Conservation (phyloP, 2,888 invertebrate genomes). For the Microctonus brassicae region DNA sequence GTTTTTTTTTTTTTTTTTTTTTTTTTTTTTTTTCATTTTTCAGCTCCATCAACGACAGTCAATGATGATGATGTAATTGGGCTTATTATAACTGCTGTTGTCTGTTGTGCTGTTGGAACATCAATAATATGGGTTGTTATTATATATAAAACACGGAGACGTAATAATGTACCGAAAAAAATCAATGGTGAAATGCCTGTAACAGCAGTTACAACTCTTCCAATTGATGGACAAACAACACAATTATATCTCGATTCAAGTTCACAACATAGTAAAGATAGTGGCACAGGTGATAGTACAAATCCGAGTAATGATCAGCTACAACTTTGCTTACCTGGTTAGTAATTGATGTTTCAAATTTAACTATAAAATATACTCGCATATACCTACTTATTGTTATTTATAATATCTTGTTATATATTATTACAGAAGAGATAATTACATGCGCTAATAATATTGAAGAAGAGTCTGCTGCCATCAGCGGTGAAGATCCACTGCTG, state of each 20-base stretch:
- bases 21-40: conserved; percentile 32
- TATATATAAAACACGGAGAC: conserved; percentile 86
- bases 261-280: conserved; percentile 85
- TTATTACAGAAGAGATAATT: conserved; percentile 56
- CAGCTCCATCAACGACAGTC: conserved; percentile 72
- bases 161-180: conserved; percentile 72
- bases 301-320: conserved; percentile 80
- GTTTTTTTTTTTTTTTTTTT: conserved; percentile 5
- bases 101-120: conserved; percentile 92
- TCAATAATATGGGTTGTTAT: conserved; percentile 93
- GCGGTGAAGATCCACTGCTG: conserved; percentile 61
- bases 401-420: conserved; percentile 3
- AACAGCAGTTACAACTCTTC: conserved; percentile 53
- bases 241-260: conserved; percentile 76
- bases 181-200: conserved; percentile 71
- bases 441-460: conserved; percentile 57
- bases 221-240: conserved; percentile 57
- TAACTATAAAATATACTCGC: no score
- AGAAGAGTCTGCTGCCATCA: conserved; percentile 57
- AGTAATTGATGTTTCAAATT: conserved; percentile 18
- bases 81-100: conserved; percentile 89
- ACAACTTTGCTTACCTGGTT: conserved; percentile 65
- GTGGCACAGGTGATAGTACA: conserved; percentile 85
- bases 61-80: conserved; percentile 85
- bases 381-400: neutral